Base-by-base conservation (phyloP, 2,113 vertebrate genomes). In the Thryonomys swinderianus region DNA sequence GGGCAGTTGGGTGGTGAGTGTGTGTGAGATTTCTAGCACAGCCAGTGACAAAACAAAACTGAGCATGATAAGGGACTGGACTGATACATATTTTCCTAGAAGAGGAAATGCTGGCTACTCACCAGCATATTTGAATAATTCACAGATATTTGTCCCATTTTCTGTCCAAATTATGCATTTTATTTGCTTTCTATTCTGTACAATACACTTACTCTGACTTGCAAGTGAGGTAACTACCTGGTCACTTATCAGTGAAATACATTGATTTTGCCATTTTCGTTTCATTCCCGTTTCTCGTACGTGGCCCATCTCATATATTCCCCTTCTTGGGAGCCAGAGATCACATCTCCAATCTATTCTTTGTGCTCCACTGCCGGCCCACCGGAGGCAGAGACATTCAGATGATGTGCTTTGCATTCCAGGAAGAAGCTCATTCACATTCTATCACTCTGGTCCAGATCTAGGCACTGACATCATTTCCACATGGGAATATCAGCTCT, bases 181-280 rank as follows among this genome's bases (percentile, higher is more conserved):
- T 74, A 76, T 90, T 84, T 92, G 71, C 21, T 94, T 92, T 90
- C 14, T 53, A 27, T 88, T 92, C 62, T 67, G 57, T 25, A 91
- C 1, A 85, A 84, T 20, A 88, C 2, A 51, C 12, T 76, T 73
- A 83, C 7, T 37, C 55, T 78, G 42, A 89, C 57, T 95, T 95
- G 17, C 7, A 93, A 90, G 91, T 51, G 25, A 88, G 55, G 18
- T 53, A 95, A 88, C 55, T 32, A 90, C 53, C 13, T 20, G 37
- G 59, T 90, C 64, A 88, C 18, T 76, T 17, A 71, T 73, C 32
- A 83, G 83, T 30, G 17, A 90, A 82, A 88, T 73, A 88, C 45
- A 3, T 61, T 64, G 90, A 78, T 27, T 91, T 89, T 90, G 18
- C 48, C 48, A 25, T 37, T n/a, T 81, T 32, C 73, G 14, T 86